Evolutionary conservation across 2,888 invertebrate species (phyloP), one percentile per base, ranked within the genome.

Genomic region (Lissocephala sabroskyi): DNA sequence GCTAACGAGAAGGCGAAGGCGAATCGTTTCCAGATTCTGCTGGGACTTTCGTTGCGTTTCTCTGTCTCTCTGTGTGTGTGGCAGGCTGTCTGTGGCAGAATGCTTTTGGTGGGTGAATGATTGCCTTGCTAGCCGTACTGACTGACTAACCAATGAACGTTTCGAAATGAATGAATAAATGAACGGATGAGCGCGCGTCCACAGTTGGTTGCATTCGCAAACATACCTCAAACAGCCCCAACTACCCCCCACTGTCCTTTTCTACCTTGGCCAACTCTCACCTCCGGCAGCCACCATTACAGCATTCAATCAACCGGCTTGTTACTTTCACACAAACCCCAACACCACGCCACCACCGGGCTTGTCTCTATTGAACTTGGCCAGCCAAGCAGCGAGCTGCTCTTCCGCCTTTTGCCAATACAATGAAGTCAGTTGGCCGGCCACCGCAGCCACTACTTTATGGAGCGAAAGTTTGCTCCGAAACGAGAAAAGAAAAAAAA

Each of bases 71-170:
- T 39, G 26, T 30, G n/a, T 42, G 51, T 41, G 45, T 41, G 45
- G 35, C 35, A 45, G 35, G 10, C 50, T 53, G 35, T 13, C 35
- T 14, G 46, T 47, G 51, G 48, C 55, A 52, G 28, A 41, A 28
- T 28, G 30, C 19, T 40, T 39, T 49, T 58, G 56, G 65, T 70
- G 70, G 56, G 65, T 70, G 70, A 70, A 66, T 71, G 70, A 74
- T 70, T 74, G 74, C 66, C 66, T 56, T 60, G 52, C 58, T 62
- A 45, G 62, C 52, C 57, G 55, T 51, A 60, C 74, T 74, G 67
- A 70, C 74, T 70, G 70, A 70, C 70, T 70, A 70, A 68, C 70
- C 74, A 74, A 73, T 70, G 74, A 74, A 59, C 70, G 70, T 52
- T 65, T 59, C 61, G 57, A 63, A 71, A 66, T 70, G 74, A 70